Evolutionary conservation across 2,797 vertebrate species (phyloP), one percentile per base, ranked within the genome.

Genomic region (Saxicola maurus): DNA sequence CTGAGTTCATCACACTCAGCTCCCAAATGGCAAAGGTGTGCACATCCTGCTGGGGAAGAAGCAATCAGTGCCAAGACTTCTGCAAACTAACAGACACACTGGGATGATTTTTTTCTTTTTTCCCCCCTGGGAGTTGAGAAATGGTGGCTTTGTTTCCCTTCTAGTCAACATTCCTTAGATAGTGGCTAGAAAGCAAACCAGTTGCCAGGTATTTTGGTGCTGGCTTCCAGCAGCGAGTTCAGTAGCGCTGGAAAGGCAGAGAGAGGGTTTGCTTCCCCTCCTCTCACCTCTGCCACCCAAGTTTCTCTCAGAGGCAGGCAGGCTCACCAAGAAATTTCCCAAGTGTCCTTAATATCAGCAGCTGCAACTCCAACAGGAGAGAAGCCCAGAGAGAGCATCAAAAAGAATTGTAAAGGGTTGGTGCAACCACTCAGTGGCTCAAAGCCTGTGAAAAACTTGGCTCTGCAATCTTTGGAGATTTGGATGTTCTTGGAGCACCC

Each of bases 131-230:
- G 72, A 55, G 33, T 31, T 67, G 53, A 75, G 55, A 80, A 75
- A 48, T 17, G 33, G 60, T 71, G 52, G 28, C 4, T 90, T 76
- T 82, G n/a, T 85, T 84, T 82, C 72, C 15, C 46, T 91, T 49
- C 71, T 82, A 55, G 40, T 40, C 80, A 82, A 4, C 72, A 16
- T 62, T 91, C 78, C 46, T 86, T 64, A 73, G 71, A 84, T n/a
- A 82, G 71, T 57, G 52, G 38, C 56, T 76, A 75, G 87, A 90
- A 94, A 73, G 71, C 61, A 82, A 86, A 53, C 10, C 48, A 49
- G 37, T 33, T 87, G 62, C 83, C 80, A 69, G 87, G 59, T 90
- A 30, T 93, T 92, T 48, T 72, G 56, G 64, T 91, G 49, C 69
- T 43, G 49, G 57, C 62, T 91, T 75, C 51, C 85, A 1, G 23